These are phyloP conservation scores for Magallana ariakensis DNA, from an alignment of 1,140 invertebrate genomes.

Conservation along the genomic window DNA sequence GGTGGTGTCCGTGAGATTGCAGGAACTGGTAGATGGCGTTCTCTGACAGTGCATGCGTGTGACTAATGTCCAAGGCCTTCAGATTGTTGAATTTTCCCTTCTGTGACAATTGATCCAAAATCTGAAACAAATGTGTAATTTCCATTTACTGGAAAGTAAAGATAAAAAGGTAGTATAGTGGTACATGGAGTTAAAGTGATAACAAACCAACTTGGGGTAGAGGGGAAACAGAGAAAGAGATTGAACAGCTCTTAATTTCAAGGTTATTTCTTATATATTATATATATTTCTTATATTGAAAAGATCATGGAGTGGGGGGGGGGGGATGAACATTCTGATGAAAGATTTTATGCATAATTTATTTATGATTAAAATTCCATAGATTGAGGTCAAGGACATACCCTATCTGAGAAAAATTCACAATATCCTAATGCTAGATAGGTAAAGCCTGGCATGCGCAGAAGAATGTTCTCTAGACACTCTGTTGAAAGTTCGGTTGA, in stretches of 20 bases:
- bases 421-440: conserved; percentile 97
- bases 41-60: conserved; percentile 96
- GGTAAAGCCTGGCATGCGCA: conserved; percentile 90
- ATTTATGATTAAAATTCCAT: too few species aligned
- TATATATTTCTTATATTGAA: too few species aligned
- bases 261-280: too few species aligned
- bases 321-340: too few species aligned
- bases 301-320: too few species aligned
- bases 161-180: too few species aligned
- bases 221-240: too few species aligned
- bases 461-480: conserved; percentile 95
- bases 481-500: conserved; percentile 97
- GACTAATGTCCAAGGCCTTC: conserved; percentile 94
- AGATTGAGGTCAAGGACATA: conserved; percentile 63
- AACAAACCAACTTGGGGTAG: too few species aligned
- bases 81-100: conserved; percentile 91
- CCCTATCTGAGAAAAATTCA: conserved; percentile 97
- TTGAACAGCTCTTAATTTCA: too few species aligned
- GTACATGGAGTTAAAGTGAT: too few species aligned
- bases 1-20: conserved; percentile 91
- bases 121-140: conserved; percentile 76
- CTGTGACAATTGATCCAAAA: conserved; percentile 93
- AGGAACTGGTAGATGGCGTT: conserved; percentile 95
- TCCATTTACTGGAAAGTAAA: too few species aligned
- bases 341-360: too few species aligned